Evolutionary conservation across 1,140 invertebrate species (phyloP), one percentile per base, ranked within the genome.

Genomic region (Helicoverpa zea): DNA sequence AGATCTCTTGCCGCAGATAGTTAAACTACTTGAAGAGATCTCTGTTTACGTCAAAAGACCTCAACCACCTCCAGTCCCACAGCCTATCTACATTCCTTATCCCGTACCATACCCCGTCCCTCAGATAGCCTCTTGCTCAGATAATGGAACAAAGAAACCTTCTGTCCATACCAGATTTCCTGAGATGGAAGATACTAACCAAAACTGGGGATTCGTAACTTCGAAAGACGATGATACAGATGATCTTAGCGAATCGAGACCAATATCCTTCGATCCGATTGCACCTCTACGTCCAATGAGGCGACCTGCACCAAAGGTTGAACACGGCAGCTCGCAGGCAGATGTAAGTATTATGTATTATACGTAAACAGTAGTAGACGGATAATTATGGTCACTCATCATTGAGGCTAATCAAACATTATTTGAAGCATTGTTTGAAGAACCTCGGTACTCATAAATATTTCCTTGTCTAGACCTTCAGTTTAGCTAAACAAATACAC

Each of bases 61-160:
- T 12, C 66, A 63, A 11, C 68, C 88, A 7, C 86, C 90, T 2
- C 86, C 89, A n/a, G 86, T 86, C 3, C 89, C 89, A 0, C 92
- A 91, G 58, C 88, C 90, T 10, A 86, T 90, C 54, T 92, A 91
- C 76, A 83, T 93, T 11, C 90, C 91, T 14, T 90, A 90, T 70
- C 86, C 91, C 7, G 84, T 92, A 9, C 84, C 88, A 11, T 88
- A 89, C 68, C 72, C 87, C 66, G 49, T 88, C 0, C 83, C 83
- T 52, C 81, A 81, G 54, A 16, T 59, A 63, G 0, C 81, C 76
- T 23, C 61, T 9, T 79, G 73, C 16, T 81, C 76, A 80, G 58
- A 70, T 47, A 51, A 30, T 61, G 49, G 59, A 64, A 29, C 56
- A 52, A 80, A 54, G 54, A 79, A 81, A 68, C 85, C 88, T 1